Conservation (phyloP, 2,113 vertebrate species). For the Syngnathus typhle region DNA sequence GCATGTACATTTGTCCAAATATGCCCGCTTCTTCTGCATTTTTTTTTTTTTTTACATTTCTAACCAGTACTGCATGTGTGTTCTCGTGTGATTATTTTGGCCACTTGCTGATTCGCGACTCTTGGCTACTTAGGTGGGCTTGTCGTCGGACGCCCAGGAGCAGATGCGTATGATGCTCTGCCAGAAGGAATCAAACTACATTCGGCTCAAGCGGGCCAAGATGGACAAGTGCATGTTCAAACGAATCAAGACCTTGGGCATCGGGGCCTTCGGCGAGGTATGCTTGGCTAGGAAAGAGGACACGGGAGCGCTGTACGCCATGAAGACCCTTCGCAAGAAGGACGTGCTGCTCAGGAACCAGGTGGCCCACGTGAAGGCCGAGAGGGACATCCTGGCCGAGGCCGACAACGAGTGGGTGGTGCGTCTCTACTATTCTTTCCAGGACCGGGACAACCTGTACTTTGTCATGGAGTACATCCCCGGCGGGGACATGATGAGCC, state of each 20-base stretch:
- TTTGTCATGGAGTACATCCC: conserved; percentile 99
- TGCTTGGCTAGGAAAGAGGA: conserved; percentile 94
- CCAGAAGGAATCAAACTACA: conserved; percentile 99
- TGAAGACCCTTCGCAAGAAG: conserved; percentile 98
- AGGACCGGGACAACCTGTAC: conserved; percentile 96
- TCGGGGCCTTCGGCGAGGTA: conserved; percentile 96
- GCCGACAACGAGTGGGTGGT: conserved; percentile 99
- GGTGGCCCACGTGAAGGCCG: conserved; percentile 97
- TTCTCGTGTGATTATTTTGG: background rate
- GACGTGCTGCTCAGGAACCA: conserved; percentile 96
- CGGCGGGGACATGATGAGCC: conserved; percentile 99
- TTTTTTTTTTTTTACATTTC: background rate
- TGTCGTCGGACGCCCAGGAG: conserved; percentile 92
- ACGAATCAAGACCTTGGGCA: conserved; percentile 93
- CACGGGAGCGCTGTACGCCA: conserved; percentile 93
- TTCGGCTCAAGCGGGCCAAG: conserved; percentile 94
- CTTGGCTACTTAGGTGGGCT: conserved; percentile 78
- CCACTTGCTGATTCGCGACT: background rate
- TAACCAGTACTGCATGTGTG: conserved; percentile 9
- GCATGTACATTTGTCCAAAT: too few species aligned
- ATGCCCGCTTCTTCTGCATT: background rate
- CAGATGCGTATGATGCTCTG: conserved; percentile 99
- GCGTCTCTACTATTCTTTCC: conserved; percentile 97
- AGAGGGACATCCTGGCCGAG: conserved; percentile 95
- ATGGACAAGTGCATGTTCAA: conserved; percentile 99